Evolutionary conservation across 2,113 vertebrate species (phyloP), one percentile per base, ranked within the genome.

Genomic region (Rallus limicola): DNA sequence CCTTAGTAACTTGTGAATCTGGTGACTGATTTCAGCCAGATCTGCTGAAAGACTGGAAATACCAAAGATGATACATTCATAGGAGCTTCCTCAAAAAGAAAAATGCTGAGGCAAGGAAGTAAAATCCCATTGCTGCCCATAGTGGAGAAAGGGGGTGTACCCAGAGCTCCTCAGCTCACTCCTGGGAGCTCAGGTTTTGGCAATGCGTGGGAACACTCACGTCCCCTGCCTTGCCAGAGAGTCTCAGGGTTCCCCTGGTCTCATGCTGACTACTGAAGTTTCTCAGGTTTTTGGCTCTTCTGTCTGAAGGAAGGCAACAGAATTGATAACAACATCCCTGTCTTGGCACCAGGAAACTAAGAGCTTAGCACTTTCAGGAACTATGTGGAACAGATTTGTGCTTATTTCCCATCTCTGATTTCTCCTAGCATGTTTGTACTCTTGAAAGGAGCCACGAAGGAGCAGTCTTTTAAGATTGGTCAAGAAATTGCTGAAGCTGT

Each of bases 401-500:
- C 26, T 95, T 53, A 93, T 79, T 91, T 95, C 67, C 48, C 38
- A 1, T 31, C 29, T 97, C 44, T 97, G 23, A 71, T 98, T 97
- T 96, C 91, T 92, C 36, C 90, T 95, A 99, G 99, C 97, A 98
- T 99, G 99, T 99, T 99, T 97, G 99, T 99, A 64, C 97, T 99
- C 83, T 98, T 99, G 96, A 99, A 99, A 97, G 99, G 99, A 97
- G 99, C 99, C 88, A 99, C 99, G 16, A 99, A 99, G 95, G 99
- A 99, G 89, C 99, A 99, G 95, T 99, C 99, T 86, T 99, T 99
- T 92, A 99, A 98, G 97, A 99, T 99, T 82, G 99, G 99, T 58
- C 98, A 99, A 77, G 99, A 99, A 98, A 99, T 99, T 84, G 99
- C 99, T 19, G 99, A 99, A 97, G 99, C 99, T 20, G 99, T 99